Evolutionary conservation across 2,888 invertebrate species (phyloP).

Genomic region (Bellardia pandia): DNA sequence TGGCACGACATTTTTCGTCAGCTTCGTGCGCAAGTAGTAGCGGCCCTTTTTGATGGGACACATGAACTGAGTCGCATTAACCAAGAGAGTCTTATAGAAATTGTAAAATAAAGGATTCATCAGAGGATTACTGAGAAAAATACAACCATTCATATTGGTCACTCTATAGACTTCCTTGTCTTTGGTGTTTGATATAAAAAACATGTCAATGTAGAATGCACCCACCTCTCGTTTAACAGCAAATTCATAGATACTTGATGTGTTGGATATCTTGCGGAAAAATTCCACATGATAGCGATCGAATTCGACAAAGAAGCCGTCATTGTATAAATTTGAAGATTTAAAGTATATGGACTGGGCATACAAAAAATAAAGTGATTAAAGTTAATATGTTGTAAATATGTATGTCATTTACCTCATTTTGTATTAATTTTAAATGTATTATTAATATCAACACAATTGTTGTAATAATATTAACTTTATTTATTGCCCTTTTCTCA

Average conservation of each 20-base stretch:
- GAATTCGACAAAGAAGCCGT: background rate
- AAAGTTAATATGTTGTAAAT: no score
- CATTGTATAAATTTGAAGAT: background rate
- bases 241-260: constrained; percentile 15
- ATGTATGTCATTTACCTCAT: background rate
- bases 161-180: constrained; percentile 20
- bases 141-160: constrained; percentile 34
- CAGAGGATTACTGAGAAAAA: constrained; percentile 2
- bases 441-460: background rate
- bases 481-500: background rate
- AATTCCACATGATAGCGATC: constrained; percentile 1
- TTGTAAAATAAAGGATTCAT: constrained; percentile 31
- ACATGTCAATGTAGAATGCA: background rate
- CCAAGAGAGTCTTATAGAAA: constrained; percentile 41
- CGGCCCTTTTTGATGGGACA: constrained; percentile 31
- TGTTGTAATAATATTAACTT: background rate
- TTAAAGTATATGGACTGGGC: background rate
- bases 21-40: background rate
- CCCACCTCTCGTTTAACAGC: background rate
- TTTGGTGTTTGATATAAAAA: background rate
- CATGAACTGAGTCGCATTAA: constrained; percentile 4
- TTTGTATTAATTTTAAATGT: background rate
- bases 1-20: background rate
- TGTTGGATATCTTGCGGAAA: constrained; percentile 3
- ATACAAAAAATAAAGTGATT: no score